Conservation (phyloP, 2,797 vertebrate genomes). For the Megaceryle alcyon region DNA sequence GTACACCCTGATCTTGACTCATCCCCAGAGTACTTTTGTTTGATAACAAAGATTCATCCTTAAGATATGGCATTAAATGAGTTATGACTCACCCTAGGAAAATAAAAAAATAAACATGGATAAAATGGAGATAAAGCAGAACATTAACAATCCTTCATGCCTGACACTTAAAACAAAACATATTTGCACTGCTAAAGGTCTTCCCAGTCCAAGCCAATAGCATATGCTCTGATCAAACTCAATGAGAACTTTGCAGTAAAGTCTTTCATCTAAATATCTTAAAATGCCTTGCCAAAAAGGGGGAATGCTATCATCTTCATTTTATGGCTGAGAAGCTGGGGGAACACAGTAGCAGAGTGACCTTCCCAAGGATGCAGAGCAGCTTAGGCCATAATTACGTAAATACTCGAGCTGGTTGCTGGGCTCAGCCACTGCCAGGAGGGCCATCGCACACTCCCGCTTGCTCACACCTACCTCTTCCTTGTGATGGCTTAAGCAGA, state of each 20-base stretch:
- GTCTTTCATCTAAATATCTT: constrained; percentile 13
- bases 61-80: constrained; percentile 29
- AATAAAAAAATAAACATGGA: constrained; percentile 15
- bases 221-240: neutral
- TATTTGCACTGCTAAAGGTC: constrained; percentile 1
- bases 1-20: constrained; percentile 11
- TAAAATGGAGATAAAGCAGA: constrained; percentile 60
- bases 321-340: neutral
- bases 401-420: neutral
- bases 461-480: neutral
- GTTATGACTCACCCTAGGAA: constrained; percentile 47
- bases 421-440: neutral
- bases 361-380: constrained; percentile 5
- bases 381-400: neutral
- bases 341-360: neutral
- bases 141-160: constrained; percentile 26
- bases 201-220: neutral
- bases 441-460: neutral
- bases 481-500: neutral
- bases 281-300: neutral
- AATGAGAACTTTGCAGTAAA: neutral
- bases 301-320: neutral
- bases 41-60: constrained; percentile 40
- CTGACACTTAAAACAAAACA: constrained; percentile 45
- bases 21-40: constrained; percentile 19